These are phyloP conservation scores for Drosophila nigricruria DNA, from an alignment of 2,888 invertebrate genomes.

Conservation along the genomic window DNA sequence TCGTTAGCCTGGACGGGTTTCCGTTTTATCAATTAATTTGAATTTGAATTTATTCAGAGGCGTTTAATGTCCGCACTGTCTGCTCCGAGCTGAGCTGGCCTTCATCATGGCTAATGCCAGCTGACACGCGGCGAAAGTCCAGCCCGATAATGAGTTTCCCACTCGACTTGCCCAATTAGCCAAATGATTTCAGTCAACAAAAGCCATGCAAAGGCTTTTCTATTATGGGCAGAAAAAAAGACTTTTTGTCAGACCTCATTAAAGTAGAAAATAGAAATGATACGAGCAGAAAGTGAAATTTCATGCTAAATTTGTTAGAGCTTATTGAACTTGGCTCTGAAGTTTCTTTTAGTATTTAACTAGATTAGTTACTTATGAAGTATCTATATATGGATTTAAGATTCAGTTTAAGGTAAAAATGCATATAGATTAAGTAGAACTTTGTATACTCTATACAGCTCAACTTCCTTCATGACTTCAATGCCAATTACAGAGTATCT, in stretches of 20 bases:
- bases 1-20: constrained; percentile 48
- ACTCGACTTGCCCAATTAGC: constrained; percentile 57
- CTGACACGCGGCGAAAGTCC: constrained; percentile 72
- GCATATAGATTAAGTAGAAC: neutral
- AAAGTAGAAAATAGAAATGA: constrained; percentile 26
- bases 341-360: neutral
- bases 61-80: constrained; percentile 70
- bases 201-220: constrained; percentile 27
- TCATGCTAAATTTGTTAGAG: constrained; percentile 13
- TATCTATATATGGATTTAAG: neutral
- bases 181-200: constrained; percentile 43
- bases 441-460: neutral
- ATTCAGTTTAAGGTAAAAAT: neutral
- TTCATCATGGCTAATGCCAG: constrained; percentile 68
- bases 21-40: constrained; percentile 76
- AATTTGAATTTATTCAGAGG: constrained; percentile 81
- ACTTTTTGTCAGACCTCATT: constrained; percentile 1
- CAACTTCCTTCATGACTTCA: too few species aligned
- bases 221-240: neutral
- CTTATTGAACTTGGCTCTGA: neutral
- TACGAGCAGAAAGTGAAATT: constrained; percentile 44
- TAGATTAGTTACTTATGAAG: neutral
- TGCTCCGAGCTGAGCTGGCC: constrained; percentile 48
- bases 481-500: constrained; percentile 6
- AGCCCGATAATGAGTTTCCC: constrained; percentile 59